Conservation (phyloP, 2,888 invertebrate genomes). For the Acleris sparsana region DNA sequence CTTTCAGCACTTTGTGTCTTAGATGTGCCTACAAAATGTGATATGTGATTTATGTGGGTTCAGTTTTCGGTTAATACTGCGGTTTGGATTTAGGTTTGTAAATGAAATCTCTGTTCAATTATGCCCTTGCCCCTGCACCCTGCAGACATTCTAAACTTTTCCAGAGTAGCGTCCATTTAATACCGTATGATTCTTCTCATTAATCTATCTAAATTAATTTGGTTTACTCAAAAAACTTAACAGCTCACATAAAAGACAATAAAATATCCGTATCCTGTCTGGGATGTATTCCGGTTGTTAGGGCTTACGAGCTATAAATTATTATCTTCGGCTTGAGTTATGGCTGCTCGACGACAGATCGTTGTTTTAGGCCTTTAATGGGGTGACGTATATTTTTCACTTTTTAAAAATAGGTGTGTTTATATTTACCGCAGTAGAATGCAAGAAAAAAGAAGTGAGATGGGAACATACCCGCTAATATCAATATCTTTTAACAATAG, state of each 20-base stretch:
- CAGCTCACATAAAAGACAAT: conserved; percentile 58
- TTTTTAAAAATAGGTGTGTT: conserved; percentile 32
- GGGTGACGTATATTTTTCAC: conserved; percentile 54
- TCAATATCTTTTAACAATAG: not conserved
- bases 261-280: conserved; percentile 67
- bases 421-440: conserved; percentile 40
- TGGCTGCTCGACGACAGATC: conserved; percentile 62
- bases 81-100: no score
- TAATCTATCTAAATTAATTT: conserved; percentile 51
- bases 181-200: conserved; percentile 20
- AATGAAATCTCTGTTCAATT: not conserved
- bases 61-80: no score
- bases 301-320: conserved; percentile 72
- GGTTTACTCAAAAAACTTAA: conserved; percentile 63
- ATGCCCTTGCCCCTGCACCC: not conserved
- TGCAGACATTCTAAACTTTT: no score
- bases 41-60: no score
- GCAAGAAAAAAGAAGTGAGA: not conserved
- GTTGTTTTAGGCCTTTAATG: conserved; percentile 67
- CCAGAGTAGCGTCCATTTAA: not conserved
- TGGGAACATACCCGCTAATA: not conserved
- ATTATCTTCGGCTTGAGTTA: conserved; percentile 70
- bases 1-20: no score
- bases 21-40: no score
- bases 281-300: conserved; percentile 63